Conservation (phyloP, 2,888 invertebrate genomes). For the Tineola bisselliella region DNA sequence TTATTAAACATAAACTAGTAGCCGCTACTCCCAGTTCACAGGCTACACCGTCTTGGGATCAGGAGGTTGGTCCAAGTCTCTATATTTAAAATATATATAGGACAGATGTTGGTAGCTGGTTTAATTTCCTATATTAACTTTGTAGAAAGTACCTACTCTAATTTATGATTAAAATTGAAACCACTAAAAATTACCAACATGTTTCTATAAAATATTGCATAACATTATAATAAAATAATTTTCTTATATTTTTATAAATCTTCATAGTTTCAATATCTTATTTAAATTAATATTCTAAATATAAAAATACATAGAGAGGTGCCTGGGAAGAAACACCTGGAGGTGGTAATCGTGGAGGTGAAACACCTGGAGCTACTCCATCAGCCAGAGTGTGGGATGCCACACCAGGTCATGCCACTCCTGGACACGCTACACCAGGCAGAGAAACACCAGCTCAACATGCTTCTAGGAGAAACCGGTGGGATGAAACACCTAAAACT, state of each 20-base stretch:
- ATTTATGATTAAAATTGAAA: no score
- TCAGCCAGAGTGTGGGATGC: slow-evolving; percentile 96
- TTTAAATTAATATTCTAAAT: no score
- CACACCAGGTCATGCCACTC: slow-evolving; percentile 93
- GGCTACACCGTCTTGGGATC: slow-evolving; percentile 81
- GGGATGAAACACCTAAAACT: slow-evolving; percentile 99
- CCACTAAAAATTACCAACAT: no score
- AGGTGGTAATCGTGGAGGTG: slow-evolving; percentile 77
- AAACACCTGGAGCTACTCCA: slow-evolving; percentile 94
- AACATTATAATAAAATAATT: no score
- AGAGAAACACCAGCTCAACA: slow-evolving; percentile 81
- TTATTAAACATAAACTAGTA: slow-evolving; percentile 75
- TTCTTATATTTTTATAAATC: no score
- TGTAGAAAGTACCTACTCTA: no score
- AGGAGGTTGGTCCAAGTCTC: slow-evolving; percentile 82
- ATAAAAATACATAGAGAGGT: slow-evolving; percentile 36
- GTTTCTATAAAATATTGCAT: no score
- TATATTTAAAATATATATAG: no score
- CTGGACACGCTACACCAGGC: slow-evolving; percentile 85
- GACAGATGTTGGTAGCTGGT: no score
- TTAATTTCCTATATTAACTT: no score
- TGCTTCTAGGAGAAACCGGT: slow-evolving; percentile 89
- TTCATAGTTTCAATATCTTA: no score
- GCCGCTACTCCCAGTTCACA: slow-evolving; percentile 67
- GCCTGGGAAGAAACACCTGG: slow-evolving; percentile 98